Evolutionary conservation across 2,113 vertebrate species (phyloP).

Genomic region (Oryzias curvinotus): DNA sequence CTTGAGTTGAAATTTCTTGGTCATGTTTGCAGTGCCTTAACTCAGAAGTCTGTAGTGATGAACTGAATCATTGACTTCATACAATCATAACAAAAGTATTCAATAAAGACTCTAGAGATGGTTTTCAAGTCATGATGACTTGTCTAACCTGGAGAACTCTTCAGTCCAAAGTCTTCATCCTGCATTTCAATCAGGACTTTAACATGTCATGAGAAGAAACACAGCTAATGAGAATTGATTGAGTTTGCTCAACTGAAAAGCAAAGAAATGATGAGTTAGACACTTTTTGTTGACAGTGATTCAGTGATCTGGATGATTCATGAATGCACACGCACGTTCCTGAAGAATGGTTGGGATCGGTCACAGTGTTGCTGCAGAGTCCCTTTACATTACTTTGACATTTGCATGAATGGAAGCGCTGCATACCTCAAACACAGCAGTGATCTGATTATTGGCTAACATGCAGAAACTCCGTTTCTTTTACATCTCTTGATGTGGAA

Average conservation of each 20-base stretch:
- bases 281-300: slow-evolving; percentile 16
- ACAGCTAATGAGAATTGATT: slow-evolving; percentile 64
- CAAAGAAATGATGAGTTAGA: slow-evolving; percentile 48
- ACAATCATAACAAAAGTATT: slow-evolving; percentile 5
- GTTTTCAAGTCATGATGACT: slow-evolving; percentile 44
- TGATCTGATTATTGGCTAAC: too few relatives aligned
- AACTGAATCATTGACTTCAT: not conserved
- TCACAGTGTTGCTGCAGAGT: slow-evolving; percentile 10
- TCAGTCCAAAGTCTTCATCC: slow-evolving; percentile 77
- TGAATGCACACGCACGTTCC: slow-evolving; percentile 35
- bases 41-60: too few relatives aligned
- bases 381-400: not conserved
- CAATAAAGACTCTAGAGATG: slow-evolving; percentile 20
- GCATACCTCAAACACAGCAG: too few relatives aligned
- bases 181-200: slow-evolving; percentile 82
- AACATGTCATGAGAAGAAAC: slow-evolving; percentile 72
- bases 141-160: slow-evolving; percentile 79
- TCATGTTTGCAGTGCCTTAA: not conserved
- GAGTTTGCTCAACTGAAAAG: slow-evolving; percentile 48
- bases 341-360: slow-evolving; percentile 8
- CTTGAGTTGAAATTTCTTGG: not conserved
- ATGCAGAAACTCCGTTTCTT: too few relatives aligned
- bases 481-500: too few relatives aligned
- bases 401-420: not conserved
- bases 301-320: slow-evolving; percentile 46